These are phyloP conservation scores for Argyresthia goedartella DNA, from an alignment of 2,888 invertebrate genomes.

Conservation along the genomic window DNA sequence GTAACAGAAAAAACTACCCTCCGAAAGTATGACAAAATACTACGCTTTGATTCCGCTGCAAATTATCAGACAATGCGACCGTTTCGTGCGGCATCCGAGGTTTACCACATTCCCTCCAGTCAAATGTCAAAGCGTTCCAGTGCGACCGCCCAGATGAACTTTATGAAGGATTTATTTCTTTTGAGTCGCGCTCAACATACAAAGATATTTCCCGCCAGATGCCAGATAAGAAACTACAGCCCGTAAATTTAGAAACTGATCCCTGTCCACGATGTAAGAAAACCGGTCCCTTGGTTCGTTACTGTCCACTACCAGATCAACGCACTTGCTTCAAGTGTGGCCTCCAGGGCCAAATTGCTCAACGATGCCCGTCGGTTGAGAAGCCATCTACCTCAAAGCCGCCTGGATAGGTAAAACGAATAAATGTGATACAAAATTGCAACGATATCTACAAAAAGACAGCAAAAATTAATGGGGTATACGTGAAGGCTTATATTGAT, in stretches of 20 bases:
- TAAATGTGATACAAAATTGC: background rate
- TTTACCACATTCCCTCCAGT: background rate
- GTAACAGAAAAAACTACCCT: background rate
- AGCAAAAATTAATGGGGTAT: background rate
- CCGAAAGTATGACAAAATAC: background rate
- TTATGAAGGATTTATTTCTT: background rate
- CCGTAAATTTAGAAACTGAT: no score
- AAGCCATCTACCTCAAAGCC: background rate
- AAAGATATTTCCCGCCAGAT: background rate
- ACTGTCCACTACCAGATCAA: no score
- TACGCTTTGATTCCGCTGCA: background rate
- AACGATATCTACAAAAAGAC: slow-evolving; percentile 1
- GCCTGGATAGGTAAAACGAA: no score
- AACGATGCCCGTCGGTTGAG: background rate
- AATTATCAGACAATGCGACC: background rate
- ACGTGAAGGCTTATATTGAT: background rate
- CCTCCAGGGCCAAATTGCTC: background rate
- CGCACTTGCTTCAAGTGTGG: no score
- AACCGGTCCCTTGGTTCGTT: no score
- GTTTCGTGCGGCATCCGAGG: background rate
- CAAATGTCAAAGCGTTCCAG: no score
- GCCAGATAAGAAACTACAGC: no score
- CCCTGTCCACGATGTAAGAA: no score
- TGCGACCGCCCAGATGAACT: no score
- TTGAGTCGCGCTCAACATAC: background rate